Evolutionary conservation across 1,140 invertebrate genomes (phyloP), one percentile per base, ranked within the genome.

Genomic region (Scaptomyza montana): DNA sequence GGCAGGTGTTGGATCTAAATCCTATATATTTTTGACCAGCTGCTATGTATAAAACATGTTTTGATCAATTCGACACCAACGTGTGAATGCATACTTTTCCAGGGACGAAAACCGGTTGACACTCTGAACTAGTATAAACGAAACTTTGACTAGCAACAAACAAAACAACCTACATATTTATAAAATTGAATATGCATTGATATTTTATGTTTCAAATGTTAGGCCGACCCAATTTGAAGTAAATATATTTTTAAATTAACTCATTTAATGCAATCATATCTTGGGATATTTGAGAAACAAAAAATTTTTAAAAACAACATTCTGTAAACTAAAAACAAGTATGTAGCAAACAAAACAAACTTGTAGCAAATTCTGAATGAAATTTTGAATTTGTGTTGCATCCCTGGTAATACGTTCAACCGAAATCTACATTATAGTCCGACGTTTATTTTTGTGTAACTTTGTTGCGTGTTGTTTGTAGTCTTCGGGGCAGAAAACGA

Each of bases 1-100:
- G 63, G 63, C 69, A 72, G 69, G 69, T 72, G 69, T 54, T 67
- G 55, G n/a, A 53, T 45, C 13, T 6, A 66, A 66, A 67, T 60
- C 63, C 69, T 67, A 56, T 39, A 25, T 25, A 1, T 25, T 3
- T 25, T 25, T 47, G 46, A 13, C 53, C 55, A 72, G 69, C 69
- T 72, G 62, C 54, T 55, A 53, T 7, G 5, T 6, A 6, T 53
- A 39, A 60, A 72, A 72, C 69, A 72, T 72, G 69, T 66, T 72
- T 66, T 12, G 47, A 51, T 47, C 45, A 41, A 41, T 41, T 33
- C 13, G 45, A 54, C 33, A 64, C 33, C 28, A 41, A 36, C 36
- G 36, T 57, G 61, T 57, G 36, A 70, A 71, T 57, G 39, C 41
- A 50, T 16, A 50, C 12, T 12, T 43, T 25, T 39, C 49, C 62